Evolutionary conservation across 2,113 vertebrate species (phyloP).

Genomic region (Gambusia holbrooki): DNA sequence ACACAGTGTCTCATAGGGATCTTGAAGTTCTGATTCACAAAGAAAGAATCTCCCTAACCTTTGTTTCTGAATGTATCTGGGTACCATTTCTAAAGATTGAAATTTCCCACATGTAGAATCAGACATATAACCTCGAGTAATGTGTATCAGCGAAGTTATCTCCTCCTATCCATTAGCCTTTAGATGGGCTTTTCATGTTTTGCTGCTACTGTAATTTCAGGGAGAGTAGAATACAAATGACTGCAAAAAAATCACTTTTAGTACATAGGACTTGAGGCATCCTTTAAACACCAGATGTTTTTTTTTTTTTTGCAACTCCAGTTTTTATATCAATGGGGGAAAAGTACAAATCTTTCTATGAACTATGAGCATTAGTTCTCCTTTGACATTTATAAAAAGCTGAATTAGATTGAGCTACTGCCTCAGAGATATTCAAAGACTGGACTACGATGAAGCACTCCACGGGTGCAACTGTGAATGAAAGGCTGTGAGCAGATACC

Average conservation of each 20-base stretch:
- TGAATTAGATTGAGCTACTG: slow-evolving; percentile 55
- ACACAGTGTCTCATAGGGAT: slow-evolving; percentile 44
- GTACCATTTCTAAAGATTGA: slow-evolving; percentile 86
- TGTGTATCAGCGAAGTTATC: slow-evolving; percentile 58
- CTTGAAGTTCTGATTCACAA: not conserved
- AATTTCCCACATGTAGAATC: slow-evolving; percentile 33
- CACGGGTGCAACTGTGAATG: slow-evolving; percentile 64
- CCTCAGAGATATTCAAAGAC: slow-evolving; percentile 64
- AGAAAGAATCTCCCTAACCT: not conserved
- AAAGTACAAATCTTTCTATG: slow-evolving; percentile 7
- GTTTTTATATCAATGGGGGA: too few relatives aligned
- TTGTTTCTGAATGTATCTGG: slow-evolving; percentile 75
- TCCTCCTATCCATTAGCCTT: slow-evolving; percentile 42
- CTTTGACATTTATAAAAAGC: slow-evolving; percentile 53
- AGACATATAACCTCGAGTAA: slow-evolving; percentile 56
- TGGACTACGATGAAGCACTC: slow-evolving; percentile 47
- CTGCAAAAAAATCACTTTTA: slow-evolving; percentile 14
- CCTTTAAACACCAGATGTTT: not conserved
- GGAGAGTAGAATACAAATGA: not conserved
- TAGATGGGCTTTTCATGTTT: not conserved
- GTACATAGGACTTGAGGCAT: not conserved
- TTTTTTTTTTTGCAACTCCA: too few relatives aligned
- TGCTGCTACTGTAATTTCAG: slow-evolving; percentile 7
- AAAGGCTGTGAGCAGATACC: slow-evolving; percentile 62
- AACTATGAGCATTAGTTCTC: slow-evolving; percentile 42